phyloP scores from a whole-genome alignment of 2,797 vertebrate species.

The Acanthurus lineatus region DNA sequence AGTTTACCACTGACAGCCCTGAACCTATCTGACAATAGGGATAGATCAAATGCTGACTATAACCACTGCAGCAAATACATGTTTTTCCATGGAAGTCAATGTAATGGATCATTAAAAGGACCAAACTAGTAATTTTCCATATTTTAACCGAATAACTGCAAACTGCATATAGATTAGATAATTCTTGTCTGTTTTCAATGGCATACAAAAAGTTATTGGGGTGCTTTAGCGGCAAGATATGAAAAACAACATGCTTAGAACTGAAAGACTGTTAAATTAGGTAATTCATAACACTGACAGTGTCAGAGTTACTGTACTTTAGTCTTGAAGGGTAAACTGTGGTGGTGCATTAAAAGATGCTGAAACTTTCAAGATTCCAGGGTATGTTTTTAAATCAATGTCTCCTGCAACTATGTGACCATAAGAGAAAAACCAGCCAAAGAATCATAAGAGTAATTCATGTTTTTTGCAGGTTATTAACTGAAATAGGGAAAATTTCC shows the following conservation, averaged over 20 bases:
- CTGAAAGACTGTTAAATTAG: not conserved
- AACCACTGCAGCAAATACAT: constrained; percentile 30
- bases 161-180: not conserved
- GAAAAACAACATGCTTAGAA: not conserved
- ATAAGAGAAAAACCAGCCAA: too few species aligned
- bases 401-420: too few species aligned
- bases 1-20: constrained; percentile 65
- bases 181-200: not conserved
- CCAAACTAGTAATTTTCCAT: not conserved
- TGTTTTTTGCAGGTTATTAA: too few species aligned
- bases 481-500: too few species aligned
- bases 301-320: too few species aligned
- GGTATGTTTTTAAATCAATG: too few species aligned
- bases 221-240: not conserved
- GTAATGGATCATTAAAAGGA: not conserved
- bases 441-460: too few species aligned
- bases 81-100: constrained; percentile 35
- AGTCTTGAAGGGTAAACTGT: too few species aligned
- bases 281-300: not conserved
- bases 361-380: too few species aligned
- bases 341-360: too few species aligned
- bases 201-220: not conserved
- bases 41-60: constrained; percentile 55
- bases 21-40: constrained; percentile 62
- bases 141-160: not conserved